Base-by-base conservation (phyloP, 1,140 invertebrate genomes). In the Triops cancriformis region DNA sequence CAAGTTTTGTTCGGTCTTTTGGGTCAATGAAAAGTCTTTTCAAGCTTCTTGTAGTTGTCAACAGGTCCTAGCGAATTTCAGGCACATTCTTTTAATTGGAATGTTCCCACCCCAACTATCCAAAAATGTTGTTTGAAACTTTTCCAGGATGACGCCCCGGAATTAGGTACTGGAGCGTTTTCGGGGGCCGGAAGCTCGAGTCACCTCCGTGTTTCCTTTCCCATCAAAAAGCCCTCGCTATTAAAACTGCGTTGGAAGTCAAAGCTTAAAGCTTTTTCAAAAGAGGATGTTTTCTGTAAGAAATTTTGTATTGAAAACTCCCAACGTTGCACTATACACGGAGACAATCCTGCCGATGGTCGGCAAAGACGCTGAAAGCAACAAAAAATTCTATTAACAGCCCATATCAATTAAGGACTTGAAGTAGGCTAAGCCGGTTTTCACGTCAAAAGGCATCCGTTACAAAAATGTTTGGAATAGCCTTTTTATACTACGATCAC, bases 151-250 rank as follows among this genome's bases (percentile, higher is more conserved):
- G 51, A 64, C 51, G 51, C 51, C 51, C 51, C 51, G 51, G 51
- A 64, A 64, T 64, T 64, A 64, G 51, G 51, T 64, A 37, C 31
- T 37, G 51, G 14, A 64, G 51, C 51, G 31, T 37, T 37, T 37
- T 64, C 23, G 51, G 23, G 23, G 51, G 23, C 51, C 51, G 51
- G 51, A 64, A 64, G 51, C 51, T 64, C 51, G 23, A 64, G 51
- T 64, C 51, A 64, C 51, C 51, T 64, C 51, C 51, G 51, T 64
- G 51, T 64, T 64, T 64, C 51, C 51, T 64, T 64, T 64, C 51
- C 51, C 51, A 64, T 64, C 51, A 64, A 18, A 64, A 18, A 64
- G 51, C 23, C 7, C 51, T 18, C 14, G 23, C 51, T 0, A 64
- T 18, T 64, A 64, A 64, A 64, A 23, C 51, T n/a, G 51, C 14